Evolutionary conservation across 2,113 vertebrate genomes (phyloP).

Genomic region (Peromyscus californicus): DNA sequence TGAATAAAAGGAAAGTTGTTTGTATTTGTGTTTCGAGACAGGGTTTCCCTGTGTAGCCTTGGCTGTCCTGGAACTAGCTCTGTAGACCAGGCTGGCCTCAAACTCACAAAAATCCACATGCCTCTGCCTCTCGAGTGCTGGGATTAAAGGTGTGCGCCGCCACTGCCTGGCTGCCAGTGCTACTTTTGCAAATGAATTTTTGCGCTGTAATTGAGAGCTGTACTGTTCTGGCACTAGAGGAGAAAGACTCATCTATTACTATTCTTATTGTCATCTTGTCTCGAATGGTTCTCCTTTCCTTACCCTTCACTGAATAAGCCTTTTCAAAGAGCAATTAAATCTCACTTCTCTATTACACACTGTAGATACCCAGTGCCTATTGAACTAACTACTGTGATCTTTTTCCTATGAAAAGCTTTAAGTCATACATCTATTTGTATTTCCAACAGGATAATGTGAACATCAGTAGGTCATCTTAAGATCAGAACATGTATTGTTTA

Average conservation of each 20-base stretch:
- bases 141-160: neutral
- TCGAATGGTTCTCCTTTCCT: neutral
- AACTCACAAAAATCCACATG: neutral
- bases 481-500: neutral
- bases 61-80: neutral
- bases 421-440: neutral
- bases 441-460: constrained; percentile 3
- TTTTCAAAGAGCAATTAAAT: neutral
- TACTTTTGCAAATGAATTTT: neutral
- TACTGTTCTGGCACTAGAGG: neutral
- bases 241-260: neutral
- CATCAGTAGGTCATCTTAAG: neutral
- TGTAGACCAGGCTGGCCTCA: neutral
- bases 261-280: neutral
- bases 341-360: neutral
- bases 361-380: neutral
- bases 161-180: neutral
- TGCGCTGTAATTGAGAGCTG: neutral
- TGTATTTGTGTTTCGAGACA: neutral
- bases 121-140: neutral
- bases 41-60: neutral
- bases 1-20: neutral
- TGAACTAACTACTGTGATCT: neutral
- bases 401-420: constrained; percentile 18
- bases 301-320: neutral